Evolutionary conservation across 2,888 invertebrate species (phyloP), one percentile per base, ranked within the genome.

Genomic region (Sialis fuliginosa): DNA sequence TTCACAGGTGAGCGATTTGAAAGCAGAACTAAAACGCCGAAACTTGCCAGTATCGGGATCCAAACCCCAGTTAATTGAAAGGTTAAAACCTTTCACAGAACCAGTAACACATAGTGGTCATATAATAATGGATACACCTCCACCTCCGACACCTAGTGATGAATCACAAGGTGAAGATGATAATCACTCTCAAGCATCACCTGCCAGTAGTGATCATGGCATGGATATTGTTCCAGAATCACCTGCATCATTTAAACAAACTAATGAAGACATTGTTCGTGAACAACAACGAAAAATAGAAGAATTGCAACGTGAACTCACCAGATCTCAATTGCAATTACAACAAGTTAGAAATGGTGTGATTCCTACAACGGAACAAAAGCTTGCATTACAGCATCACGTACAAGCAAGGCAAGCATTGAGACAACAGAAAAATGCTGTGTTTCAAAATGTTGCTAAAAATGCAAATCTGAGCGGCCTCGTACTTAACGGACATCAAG

Each of bases 21-120:
- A 93, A 62, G 85, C 86, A 48, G 95, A 96, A 63, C 75, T 95
- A 56, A 96, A 95, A 65, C 83, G 88, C 48, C 77, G 96, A 44
- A 93, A 86, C 64, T 69, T 97, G 50, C 90, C 95, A 5, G 96
- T 97, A 1, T 95, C 95, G 8, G 96, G 96, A 0, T 84, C 95
- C 0, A 97, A 97, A 62, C 91, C 93, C 6, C 91, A 93, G 61
- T 68, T 97, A 39, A 86, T 97, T 48, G 93, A 96, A 62, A 76
- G 96, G 39, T 68, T 96, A 48, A 84, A 86, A 53, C 86, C 84
- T 1, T 86, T 77, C 61, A 68, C 70, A 51, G 68, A 60, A 9
- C 62, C 62, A 45, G 57, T 64, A 5, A 63, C 64, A 22, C 63
- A 65, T 43, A 63, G 64, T 62, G 63, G 65, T 8, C 65, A 66